These are phyloP conservation scores for Pristionchus entomophagus DNA, from an alignment of 2,888 invertebrate species.

Conservation along the genomic window DNA sequence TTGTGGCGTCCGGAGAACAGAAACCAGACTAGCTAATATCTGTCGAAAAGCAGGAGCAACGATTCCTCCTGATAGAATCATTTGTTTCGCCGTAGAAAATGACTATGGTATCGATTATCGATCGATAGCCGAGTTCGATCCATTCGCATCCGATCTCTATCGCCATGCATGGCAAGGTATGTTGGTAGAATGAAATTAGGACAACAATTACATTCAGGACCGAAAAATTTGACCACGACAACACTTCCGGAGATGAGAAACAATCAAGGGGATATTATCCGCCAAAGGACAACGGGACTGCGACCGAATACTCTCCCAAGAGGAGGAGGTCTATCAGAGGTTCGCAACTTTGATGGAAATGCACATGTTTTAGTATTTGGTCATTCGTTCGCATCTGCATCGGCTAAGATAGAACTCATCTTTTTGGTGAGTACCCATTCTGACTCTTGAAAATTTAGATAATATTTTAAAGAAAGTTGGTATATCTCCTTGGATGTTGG, in stretches of 20 bases:
- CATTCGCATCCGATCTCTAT: conserved; percentile 10
- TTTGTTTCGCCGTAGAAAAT: not conserved
- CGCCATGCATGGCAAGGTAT: conserved; percentile 9
- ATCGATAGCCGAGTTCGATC: not conserved
- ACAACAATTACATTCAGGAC: not conserved
- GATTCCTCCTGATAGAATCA: not conserved
- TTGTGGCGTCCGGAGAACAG: not conserved
- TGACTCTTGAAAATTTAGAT: not conserved
- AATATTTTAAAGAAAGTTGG: not conserved
- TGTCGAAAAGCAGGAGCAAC: not conserved
- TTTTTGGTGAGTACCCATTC: not conserved
- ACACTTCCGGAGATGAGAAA: not conserved
- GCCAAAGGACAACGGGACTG: not conserved
- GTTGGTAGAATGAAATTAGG: not conserved
- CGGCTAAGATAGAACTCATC: not conserved
- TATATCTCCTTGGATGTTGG: conserved; percentile 22
- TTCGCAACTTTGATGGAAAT: no score
- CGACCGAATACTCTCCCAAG: not conserved
- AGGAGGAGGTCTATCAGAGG: not conserved
- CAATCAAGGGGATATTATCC: not conserved
- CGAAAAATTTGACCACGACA: conserved; percentile 1
- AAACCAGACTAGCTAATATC: not conserved
- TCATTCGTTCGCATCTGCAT: not conserved
- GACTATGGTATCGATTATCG: not conserved
- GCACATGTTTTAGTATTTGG: not conserved